Evolutionary conservation across 2,888 invertebrate genomes (phyloP).

Genomic region (Drosophila neonasuta): DNA sequence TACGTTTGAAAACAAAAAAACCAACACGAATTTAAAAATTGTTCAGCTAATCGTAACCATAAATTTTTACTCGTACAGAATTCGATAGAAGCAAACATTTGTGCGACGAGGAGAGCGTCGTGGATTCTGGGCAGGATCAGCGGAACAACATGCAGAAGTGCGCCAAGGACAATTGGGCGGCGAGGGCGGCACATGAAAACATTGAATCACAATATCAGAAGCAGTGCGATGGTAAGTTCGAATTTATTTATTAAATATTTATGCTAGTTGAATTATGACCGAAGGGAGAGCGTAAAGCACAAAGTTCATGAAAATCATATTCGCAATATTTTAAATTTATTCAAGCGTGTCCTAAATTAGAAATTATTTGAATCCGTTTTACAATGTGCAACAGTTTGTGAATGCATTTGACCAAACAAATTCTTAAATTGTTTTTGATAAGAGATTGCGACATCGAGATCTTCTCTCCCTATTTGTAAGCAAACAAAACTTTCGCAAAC

Average conservation of each 20-base stretch:
- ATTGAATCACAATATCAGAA: constrained; percentile 40
- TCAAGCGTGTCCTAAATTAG: too few species aligned
- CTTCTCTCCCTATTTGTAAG: too few species aligned
- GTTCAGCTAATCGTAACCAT: constrained; percentile 24
- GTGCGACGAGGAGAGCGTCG: constrained; percentile 6
- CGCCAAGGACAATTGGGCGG: constrained; percentile 39
- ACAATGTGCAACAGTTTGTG: too few species aligned
- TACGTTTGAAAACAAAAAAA: constrained; percentile 25
- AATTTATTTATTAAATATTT: background rate
- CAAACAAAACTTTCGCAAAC: too few species aligned
- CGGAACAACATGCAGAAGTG: constrained; percentile 32
- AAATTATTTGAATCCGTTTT: too few species aligned
- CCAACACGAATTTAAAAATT: constrained; percentile 23
- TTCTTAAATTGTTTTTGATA: too few species aligned
- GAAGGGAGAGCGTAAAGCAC: too few species aligned
- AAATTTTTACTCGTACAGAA: constrained; percentile 6
- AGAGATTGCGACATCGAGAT: too few species aligned
- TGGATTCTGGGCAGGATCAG: background rate
- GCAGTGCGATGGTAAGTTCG: constrained; percentile 40
- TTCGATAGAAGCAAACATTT: constrained; percentile 5
- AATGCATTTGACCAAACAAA: too few species aligned
- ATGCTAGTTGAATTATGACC: background rate
- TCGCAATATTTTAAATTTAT: too few species aligned
- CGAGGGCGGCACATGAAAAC: constrained; percentile 34
- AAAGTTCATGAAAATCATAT: too few species aligned